A percentile compares a stretch with the other conserved stretches of the same genome.
These are phyloP conservation scores for Morpho achilles DNA, from an alignment of 2,888 invertebrate species.

Conservation along the genomic window DNA sequence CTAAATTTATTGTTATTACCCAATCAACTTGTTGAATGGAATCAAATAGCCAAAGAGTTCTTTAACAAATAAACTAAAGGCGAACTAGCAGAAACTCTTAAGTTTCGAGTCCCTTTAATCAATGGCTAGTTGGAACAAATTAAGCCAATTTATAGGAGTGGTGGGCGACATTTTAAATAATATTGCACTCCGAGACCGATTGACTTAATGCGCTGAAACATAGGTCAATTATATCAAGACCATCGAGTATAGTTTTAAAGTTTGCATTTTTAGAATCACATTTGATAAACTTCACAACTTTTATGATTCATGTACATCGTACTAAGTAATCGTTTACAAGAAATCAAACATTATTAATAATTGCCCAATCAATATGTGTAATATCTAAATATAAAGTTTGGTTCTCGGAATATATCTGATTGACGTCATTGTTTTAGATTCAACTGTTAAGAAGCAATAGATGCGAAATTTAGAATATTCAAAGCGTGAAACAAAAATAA, in stretches of 20 bases:
- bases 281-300: no score
- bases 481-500: slow-evolving; percentile 46
- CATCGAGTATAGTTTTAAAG: not conserved
- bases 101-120: slow-evolving; percentile 50
- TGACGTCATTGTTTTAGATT: slow-evolving; percentile 59
- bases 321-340: slow-evolving; percentile 9
- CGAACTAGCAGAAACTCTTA: slow-evolving; percentile 10
- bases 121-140: slow-evolving; percentile 61
- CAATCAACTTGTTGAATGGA: no score
- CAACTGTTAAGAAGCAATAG: slow-evolving; percentile 49
- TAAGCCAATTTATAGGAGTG: slow-evolving; percentile 56
- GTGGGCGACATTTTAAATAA: slow-evolving; percentile 49
- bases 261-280: no score
- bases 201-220: slow-evolving; percentile 39
- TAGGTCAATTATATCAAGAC: slow-evolving; percentile 48
- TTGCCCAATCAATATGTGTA: slow-evolving; percentile 27
- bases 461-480: slow-evolving; percentile 44
- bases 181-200: slow-evolving; percentile 38
- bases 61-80: no score
- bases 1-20: no score
- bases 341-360: slow-evolving; percentile 38
- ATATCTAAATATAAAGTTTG: slow-evolving; percentile 32
- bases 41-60: no score
- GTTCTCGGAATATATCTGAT: slow-evolving; percentile 46
- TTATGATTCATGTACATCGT: no score